These are phyloP conservation scores for Diploscapter pachys DNA, from an alignment of 1,140 invertebrate species.

Conservation along the genomic window DNA sequence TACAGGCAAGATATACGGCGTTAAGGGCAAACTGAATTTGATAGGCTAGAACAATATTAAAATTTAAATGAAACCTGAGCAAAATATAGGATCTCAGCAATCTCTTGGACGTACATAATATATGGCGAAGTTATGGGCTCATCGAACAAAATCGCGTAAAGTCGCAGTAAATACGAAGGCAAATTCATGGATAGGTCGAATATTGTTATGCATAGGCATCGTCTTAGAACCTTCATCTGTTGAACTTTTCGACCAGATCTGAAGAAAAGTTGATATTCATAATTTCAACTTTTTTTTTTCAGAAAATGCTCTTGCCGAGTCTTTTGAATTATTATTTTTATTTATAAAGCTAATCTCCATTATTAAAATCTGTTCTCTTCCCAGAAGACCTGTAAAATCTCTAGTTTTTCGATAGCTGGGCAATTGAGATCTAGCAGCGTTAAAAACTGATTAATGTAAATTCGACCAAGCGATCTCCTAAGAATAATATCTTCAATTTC, in stretches of 20 bases:
- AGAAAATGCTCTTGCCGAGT: no score
- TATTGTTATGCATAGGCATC: conserved; percentile 50
- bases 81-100: conserved; percentile 52
- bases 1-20: conserved; percentile 48
- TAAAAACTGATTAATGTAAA: no score
- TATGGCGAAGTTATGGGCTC: conserved; percentile 7
- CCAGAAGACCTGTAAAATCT: no score
- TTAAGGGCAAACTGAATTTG: conserved; percentile 53
- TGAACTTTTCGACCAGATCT: conserved; percentile 42
- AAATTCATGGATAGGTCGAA: conserved; percentile 54
- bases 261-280: background rate
- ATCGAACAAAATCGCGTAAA: conserved; percentile 43
- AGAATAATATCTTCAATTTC: no score
- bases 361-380: no score
- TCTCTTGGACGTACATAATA: conserved; percentile 39
- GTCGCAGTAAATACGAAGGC: conserved; percentile 49
- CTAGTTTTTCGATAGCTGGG: no score
- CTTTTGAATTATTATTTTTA: no score
- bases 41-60: background rate
- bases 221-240: conserved; percentile 49
- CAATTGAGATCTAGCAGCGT: no score
- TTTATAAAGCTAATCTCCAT: no score
- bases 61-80: conserved; percentile 39
- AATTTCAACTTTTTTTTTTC: no score
- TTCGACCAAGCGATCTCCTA: no score